phyloP scores from a whole-genome alignment of 1,140 invertebrate species.

The Cyrtorhinus lividipennis region DNA sequence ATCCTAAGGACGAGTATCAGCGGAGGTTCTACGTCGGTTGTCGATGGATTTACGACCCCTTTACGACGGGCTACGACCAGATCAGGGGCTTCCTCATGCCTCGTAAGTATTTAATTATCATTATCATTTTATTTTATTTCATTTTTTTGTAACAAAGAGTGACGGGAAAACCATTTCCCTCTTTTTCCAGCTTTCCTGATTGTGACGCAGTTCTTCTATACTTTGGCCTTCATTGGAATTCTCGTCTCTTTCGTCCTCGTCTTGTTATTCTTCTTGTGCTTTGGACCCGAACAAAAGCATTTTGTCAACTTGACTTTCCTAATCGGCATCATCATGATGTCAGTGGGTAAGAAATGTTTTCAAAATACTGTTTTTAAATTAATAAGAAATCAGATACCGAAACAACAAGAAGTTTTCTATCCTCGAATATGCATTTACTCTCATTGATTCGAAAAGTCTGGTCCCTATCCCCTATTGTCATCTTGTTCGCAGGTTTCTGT shows the following conservation, averaged over 20 bases:
- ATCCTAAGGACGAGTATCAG: conserved; percentile 54
- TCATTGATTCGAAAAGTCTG: too few species aligned
- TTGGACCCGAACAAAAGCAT: conserved; percentile 61
- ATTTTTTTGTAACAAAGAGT: too few species aligned
- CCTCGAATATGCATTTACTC: too few species aligned
- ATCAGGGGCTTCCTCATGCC: conserved; percentile 66
- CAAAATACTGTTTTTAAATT: too few species aligned
- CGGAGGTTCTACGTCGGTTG: conserved; percentile 70
- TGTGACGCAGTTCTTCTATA: conserved; percentile 86
- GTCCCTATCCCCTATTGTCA: too few species aligned
- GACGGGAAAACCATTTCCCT: too few species aligned
- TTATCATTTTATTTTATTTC: neutral
- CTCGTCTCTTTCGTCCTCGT: conserved; percentile 53
- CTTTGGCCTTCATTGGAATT: conserved; percentile 55
- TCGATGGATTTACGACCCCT: conserved; percentile 80
- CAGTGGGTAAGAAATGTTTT: conserved; percentile 50
- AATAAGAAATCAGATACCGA: too few species aligned
- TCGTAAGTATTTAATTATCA: conserved; percentile 42
- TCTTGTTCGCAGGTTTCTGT: conserved; percentile 48
- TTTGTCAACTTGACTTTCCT: conserved; percentile 51
- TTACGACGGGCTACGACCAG: conserved; percentile 70
- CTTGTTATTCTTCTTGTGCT: conserved; percentile 65
- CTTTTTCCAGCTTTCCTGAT: conserved; percentile 86
- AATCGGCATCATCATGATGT: conserved; percentile 49
- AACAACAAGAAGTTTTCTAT: too few species aligned